These are phyloP conservation scores for Parotocinclus haroldoi DNA, from an alignment of 2,797 vertebrate genomes.

Conservation along the genomic window DNA sequence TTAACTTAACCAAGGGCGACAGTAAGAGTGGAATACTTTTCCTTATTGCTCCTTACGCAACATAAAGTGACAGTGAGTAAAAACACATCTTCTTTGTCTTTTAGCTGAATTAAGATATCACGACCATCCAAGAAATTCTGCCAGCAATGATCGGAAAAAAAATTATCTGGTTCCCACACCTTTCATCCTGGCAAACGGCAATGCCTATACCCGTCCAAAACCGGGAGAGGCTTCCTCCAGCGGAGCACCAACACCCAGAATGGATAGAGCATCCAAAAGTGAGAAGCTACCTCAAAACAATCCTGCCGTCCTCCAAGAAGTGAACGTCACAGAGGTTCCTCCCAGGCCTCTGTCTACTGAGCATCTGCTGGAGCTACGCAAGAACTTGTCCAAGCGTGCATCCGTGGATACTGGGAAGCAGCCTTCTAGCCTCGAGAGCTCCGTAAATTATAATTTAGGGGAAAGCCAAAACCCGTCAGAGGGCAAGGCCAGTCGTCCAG, in stretches of 20 bases:
- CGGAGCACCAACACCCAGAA: constrained; percentile 29
- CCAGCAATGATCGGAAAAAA: constrained; percentile 39
- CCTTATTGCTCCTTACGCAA: no score
- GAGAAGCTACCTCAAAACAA: constrained; percentile 28
- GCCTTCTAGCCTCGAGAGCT: constrained; percentile 10
- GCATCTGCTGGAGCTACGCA: constrained; percentile 63
- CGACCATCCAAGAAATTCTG: constrained; percentile 26
- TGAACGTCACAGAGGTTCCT: constrained; percentile 41
- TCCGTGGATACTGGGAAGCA: constrained; percentile 49
- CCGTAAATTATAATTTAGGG: background rate
- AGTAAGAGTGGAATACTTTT: constrained; percentile 45
- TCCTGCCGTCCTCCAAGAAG: constrained; percentile 48
- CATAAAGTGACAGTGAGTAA: background rate
- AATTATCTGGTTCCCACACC: constrained; percentile 68
- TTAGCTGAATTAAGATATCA: constrained; percentile 43
- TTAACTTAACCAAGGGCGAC: constrained; percentile 41
- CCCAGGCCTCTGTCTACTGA: constrained; percentile 70
- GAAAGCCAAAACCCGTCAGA: background rate
- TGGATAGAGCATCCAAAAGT: constrained; percentile 20
- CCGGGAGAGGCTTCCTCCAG: constrained; percentile 25
- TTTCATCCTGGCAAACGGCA: constrained; percentile 56
- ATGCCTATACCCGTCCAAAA: constrained; percentile 18
- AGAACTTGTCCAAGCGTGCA: constrained; percentile 63
- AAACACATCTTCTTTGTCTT: constrained; percentile 13
- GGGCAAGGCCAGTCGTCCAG: constrained; percentile 64